Conservation (phyloP, 2,113 vertebrate genomes). For the Otolemur garnettii region DNA sequence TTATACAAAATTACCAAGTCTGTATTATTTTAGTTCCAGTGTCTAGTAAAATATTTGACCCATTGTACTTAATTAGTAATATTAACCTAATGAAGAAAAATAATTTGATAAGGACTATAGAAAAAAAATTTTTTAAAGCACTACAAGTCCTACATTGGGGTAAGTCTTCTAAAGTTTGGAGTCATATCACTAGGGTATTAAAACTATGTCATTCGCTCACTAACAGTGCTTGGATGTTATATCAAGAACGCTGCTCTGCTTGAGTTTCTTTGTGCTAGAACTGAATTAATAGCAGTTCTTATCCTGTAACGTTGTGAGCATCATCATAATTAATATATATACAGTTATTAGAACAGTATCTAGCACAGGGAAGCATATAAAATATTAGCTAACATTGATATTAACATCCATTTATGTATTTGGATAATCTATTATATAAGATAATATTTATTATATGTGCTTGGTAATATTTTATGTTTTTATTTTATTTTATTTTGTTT, state of each 20-base stretch:
- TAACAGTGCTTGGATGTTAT: background rate
- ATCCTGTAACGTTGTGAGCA: background rate
- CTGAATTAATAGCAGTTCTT: background rate
- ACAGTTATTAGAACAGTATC: background rate
- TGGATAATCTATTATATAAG: background rate
- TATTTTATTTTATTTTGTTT: too few relatives aligned
- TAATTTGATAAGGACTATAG: too few relatives aligned
- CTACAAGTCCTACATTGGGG: background rate
- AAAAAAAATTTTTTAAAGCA: background rate
- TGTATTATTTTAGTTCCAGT: background rate
- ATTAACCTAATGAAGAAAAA: too few relatives aligned
- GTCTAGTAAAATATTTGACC: background rate
- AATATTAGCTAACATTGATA: background rate
- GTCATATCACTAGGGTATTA: background rate
- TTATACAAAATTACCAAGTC: background rate
- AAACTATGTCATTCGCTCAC: background rate
- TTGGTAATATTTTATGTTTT: background rate
- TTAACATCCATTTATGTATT: background rate
- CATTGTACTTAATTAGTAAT: background rate
- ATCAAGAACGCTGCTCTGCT: background rate
- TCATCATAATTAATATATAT: background rate
- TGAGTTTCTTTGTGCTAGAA: conserved; percentile 3
- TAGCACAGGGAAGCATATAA: background rate
- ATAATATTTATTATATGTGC: background rate
- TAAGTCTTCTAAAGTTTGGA: background rate